These are phyloP conservation scores for Anguilla megastoma DNA, from an alignment of 2,797 vertebrate genomes.

Conservation along the genomic window DNA sequence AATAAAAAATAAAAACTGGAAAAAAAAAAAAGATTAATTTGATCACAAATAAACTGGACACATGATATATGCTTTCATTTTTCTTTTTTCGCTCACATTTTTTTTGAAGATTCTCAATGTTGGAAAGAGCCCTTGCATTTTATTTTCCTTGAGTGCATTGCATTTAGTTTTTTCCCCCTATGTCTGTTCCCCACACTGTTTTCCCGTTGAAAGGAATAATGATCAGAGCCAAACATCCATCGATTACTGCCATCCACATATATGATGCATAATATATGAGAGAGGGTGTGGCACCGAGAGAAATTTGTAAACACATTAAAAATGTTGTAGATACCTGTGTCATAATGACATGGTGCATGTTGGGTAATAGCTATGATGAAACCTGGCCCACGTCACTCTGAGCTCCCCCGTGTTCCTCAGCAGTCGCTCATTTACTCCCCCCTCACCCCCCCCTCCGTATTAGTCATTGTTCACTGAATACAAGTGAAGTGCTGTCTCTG, in stretches of 20 bases:
- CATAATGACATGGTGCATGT: not conserved
- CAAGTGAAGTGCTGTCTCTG: not conserved
- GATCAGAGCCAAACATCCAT: slow-evolving; percentile 22
- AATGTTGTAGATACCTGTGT: not conserved
- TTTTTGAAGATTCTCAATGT: slow-evolving; percentile 14
- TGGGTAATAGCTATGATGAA: not conserved
- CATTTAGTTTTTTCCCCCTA: not conserved
- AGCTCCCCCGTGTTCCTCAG: not conserved
- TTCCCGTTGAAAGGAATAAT: slow-evolving; percentile 31
- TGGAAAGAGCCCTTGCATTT: not conserved
- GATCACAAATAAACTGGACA: slow-evolving; percentile 33
- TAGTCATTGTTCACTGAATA: not conserved
- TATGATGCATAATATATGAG: slow-evolving; percentile 33
- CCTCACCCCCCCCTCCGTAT: not conserved
- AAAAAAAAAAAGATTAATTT: slow-evolving; percentile 41
- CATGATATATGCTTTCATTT: slow-evolving; percentile 38
- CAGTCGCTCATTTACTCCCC: not conserved
- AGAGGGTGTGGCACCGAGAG: not conserved
- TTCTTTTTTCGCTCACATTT: not conserved
- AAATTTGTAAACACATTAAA: slow-evolving; percentile 31
- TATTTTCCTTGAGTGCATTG: not conserved
- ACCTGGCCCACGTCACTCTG: not conserved
- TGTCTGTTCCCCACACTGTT: not conserved
- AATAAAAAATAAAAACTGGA: slow-evolving; percentile 33
- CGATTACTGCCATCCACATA: slow-evolving; percentile 45